These are phyloP conservation scores for Hydrochoerus hydrochaeris DNA, from an alignment of 2,113 vertebrate genomes.

Conservation along the genomic window DNA sequence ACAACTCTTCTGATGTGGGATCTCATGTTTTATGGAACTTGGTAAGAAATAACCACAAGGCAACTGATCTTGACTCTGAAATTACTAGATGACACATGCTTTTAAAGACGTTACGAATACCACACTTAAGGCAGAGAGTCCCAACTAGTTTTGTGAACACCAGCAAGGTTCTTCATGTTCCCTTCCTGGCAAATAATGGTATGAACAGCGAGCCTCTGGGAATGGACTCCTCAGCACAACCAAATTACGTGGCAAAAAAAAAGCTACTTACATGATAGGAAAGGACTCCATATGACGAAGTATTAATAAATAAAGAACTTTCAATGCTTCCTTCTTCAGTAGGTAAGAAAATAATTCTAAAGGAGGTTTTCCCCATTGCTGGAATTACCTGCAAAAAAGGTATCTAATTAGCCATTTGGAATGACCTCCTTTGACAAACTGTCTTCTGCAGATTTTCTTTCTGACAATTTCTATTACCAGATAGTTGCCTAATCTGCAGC, in stretches of 20 bases:
- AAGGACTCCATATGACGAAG: slow-evolving; percentile 94
- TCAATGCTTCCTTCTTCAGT: slow-evolving; percentile 95
- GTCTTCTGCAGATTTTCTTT: not conserved
- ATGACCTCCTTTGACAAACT: not conserved
- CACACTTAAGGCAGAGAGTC: not conserved
- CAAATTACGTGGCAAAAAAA: not conserved
- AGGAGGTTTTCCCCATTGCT: slow-evolving; percentile 94
- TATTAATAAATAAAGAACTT: slow-evolving; percentile 99
- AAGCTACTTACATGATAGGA: slow-evolving; percentile 91
- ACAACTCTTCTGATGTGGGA: not conserved
- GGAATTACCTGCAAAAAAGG: slow-evolving; percentile 92
- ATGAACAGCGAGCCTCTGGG: not conserved
- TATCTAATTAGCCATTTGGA: not conserved
- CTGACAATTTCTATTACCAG: not conserved
- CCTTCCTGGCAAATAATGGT: not conserved
- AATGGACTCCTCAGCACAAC: not conserved
- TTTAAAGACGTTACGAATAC: not conserved
- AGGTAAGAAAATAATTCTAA: slow-evolving; percentile 97
- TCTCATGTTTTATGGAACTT: not conserved
- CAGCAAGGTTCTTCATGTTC: not conserved
- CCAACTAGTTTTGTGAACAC: not conserved
- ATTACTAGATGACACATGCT: not conserved
- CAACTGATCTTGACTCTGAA: not conserved
- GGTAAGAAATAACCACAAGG: not conserved
- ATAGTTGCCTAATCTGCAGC: not conserved